phyloP scores from a whole-genome alignment of 1,140 invertebrate species.

The Ips typographus region DNA sequence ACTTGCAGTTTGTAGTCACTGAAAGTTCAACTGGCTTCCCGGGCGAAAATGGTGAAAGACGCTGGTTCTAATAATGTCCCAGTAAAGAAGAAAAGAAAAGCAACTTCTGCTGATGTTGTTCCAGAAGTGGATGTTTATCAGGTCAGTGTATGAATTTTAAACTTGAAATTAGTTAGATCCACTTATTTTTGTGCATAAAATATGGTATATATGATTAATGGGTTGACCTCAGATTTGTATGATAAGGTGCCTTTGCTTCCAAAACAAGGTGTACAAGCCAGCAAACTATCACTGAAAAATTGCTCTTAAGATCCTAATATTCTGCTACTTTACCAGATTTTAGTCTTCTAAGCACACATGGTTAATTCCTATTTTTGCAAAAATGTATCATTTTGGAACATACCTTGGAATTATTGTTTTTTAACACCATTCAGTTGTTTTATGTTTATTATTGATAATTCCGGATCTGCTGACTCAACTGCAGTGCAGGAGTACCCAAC shows the following conservation, averaged over 20 bases:
- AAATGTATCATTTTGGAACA: too few relatives aligned
- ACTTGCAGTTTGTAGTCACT: too few relatives aligned
- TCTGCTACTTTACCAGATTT: too few relatives aligned
- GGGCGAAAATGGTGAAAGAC: constrained; percentile 46
- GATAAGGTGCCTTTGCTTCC: not conserved
- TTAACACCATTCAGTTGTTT: too few relatives aligned
- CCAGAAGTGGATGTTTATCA: constrained; percentile 46
- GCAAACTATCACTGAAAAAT: not conserved
- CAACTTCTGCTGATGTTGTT: constrained; percentile 37
- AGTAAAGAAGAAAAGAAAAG: constrained; percentile 46
- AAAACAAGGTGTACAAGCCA: not conserved
- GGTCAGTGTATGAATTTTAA: constrained; percentile 26
- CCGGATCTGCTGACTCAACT: too few relatives aligned
- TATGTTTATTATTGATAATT: too few relatives aligned
- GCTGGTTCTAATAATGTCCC: not conserved
- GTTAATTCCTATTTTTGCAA: too few relatives aligned
- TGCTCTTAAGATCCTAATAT: too few relatives aligned
- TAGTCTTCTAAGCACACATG: too few relatives aligned
- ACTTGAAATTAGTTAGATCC: not conserved
- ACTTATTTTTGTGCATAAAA: not conserved
- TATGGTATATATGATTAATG: not conserved
- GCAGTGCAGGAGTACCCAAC: too few relatives aligned
- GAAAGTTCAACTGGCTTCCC: too few relatives aligned
- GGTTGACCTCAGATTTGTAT: not conserved
- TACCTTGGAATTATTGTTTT: too few relatives aligned